These are phyloP conservation scores for Leptopilina syphax DNA, from an alignment of 2,888 invertebrate genomes.

Conservation along the genomic window DNA sequence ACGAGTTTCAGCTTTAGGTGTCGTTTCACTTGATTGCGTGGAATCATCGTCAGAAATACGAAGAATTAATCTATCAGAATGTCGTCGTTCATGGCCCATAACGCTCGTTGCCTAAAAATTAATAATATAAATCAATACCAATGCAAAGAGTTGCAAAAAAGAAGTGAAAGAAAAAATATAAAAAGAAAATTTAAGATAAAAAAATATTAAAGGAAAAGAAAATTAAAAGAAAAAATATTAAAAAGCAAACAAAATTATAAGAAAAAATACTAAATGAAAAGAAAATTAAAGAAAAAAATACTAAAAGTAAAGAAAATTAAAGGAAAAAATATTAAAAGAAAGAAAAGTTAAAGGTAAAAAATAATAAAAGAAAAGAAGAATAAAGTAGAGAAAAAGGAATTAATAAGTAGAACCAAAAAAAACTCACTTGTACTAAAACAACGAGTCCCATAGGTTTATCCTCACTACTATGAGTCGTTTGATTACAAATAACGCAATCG, in stretches of 20 bases:
- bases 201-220: no score
- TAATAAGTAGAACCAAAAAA: not conserved
- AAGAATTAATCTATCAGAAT: constrained; percentile 79
- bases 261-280: no score
- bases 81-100: constrained; percentile 85
- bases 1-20: constrained; percentile 81
- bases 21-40: not conserved
- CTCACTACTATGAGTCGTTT: constrained; percentile 90
- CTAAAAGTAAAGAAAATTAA: no score
- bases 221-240: no score
- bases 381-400: constrained; percentile 48
- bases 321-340: not conserved
- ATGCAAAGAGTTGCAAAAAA: not conserved
- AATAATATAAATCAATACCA: not conserved
- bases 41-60: constrained; percentile 84
- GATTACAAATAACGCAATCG: constrained; percentile 97
- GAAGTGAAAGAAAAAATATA: no score
- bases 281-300: no score
- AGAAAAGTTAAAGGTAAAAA: not conserved
- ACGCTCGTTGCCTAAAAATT: constrained; percentile 87
- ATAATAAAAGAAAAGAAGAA: constrained; percentile 6
- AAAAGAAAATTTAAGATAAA: no score
- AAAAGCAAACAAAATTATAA: no score
- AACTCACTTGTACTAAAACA: constrained; percentile 86
- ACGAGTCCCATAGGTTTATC: constrained; percentile 93